Percentiles rank a stretch among this genome's conserved stretches.
Conservation (phyloP, 2,797 vertebrate genomes). For the Spheniscus humboldti region DNA sequence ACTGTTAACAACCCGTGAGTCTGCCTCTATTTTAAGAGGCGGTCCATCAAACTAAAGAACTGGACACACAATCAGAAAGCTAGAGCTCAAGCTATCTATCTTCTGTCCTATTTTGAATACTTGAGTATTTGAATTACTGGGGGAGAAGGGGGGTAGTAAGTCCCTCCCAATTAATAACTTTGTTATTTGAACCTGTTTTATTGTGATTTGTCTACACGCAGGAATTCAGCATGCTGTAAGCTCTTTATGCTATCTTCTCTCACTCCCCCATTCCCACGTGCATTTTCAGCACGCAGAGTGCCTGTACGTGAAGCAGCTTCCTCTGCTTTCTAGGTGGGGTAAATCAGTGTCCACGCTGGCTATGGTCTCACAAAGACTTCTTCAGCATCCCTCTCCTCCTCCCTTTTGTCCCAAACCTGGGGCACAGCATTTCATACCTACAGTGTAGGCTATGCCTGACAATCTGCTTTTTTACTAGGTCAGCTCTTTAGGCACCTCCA, state of each 20-base stretch:
- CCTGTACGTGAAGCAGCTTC: neutral
- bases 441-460: neutral
- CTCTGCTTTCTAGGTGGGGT: neutral
- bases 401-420: neutral
- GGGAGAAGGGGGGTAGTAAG: neutral
- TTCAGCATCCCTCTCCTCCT: neutral
- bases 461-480: neutral
- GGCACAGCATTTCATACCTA: neutral
- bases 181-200: neutral
- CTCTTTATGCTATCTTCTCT: neutral
- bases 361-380: neutral
- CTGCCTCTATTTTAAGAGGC: neutral
- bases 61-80: neutral
- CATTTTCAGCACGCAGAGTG: neutral
- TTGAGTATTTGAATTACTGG: neutral
- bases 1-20: accelerated
- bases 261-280: neutral
- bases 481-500: neutral
- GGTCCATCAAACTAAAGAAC: neutral
- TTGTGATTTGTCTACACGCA: neutral
- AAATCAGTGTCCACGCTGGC: neutral
- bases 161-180: neutral
- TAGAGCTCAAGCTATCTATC: neutral
- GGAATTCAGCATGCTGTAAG: neutral
- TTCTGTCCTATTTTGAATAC: neutral